phyloP scores from a whole-genome alignment of 1,140 invertebrate genomes.

The Ditylenchus dipsaci region DNA sequence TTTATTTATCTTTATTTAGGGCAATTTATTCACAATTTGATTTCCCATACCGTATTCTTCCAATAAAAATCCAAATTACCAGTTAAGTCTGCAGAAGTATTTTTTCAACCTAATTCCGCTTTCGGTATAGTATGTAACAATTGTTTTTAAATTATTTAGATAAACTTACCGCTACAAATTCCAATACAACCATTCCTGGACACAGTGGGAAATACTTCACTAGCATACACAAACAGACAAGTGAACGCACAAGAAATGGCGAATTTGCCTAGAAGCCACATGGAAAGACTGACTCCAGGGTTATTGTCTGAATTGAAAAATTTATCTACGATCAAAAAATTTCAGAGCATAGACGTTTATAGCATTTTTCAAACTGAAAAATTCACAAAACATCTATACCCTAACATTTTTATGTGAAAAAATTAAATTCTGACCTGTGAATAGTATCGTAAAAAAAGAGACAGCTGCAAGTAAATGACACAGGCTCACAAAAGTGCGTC shows the following conservation, averaged over 20 bases:
- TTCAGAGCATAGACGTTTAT: no score
- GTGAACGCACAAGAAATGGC: constrained; percentile 41
- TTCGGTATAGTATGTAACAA: neutral
- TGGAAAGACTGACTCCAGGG: constrained; percentile 1
- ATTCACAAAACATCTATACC: no score
- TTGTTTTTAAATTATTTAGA: neutral
- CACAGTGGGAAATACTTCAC: constrained; percentile 36
- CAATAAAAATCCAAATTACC: neutral
- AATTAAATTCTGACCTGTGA: no score
- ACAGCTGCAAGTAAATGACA: constrained; percentile 32
- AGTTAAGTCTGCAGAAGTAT: no score
- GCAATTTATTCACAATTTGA: neutral
- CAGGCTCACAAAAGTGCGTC: constrained; percentile 32
- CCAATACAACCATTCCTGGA: constrained; percentile 36
- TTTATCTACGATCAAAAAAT: no score
- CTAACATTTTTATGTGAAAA: no score
- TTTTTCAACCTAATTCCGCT: neutral
- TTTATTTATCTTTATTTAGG: neutral
- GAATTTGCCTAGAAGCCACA: constrained; percentile 43
- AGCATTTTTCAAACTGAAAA: no score
- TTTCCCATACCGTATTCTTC: neutral
- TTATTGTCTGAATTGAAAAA: no score
- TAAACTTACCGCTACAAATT: constrained; percentile 19
- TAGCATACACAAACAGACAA: constrained; percentile 36
- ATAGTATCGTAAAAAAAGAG: constrained; percentile 28